phyloP scores from a whole-genome alignment of 2,113 vertebrate genomes.

The Riparia riparia region DNA sequence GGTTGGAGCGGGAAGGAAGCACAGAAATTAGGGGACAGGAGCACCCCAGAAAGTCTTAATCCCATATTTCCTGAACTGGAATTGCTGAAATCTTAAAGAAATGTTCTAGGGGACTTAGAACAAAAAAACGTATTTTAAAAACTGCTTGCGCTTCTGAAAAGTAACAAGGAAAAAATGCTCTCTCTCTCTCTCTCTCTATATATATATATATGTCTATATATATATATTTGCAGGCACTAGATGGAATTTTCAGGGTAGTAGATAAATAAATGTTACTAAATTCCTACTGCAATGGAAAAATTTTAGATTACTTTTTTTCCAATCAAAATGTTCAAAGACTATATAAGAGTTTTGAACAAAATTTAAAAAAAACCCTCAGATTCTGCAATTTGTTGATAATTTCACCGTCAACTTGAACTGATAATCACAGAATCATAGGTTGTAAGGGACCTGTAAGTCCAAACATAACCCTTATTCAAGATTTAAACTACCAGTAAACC shows the following conservation, averaged over 20 bases:
- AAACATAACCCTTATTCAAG: neutral
- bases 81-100: slow-evolving; percentile 1
- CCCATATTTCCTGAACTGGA: neutral
- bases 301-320: neutral
- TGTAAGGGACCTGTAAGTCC: neutral
- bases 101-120: neutral
- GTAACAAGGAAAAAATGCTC: neutral
- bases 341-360: neutral
- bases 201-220: neutral
- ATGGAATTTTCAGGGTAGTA: neutral
- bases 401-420: neutral
- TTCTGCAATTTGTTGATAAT: neutral
- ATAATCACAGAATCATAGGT: neutral
- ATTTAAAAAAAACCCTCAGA: neutral
- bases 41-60: slow-evolving; percentile 21
- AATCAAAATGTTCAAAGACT: neutral
- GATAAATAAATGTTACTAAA: neutral
- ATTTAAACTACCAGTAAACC: neutral
- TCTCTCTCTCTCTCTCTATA: neutral
- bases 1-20: neutral
- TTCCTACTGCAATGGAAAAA: neutral
- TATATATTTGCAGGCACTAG: neutral
- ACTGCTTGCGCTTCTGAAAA: neutral
- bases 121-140: neutral
- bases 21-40: slow-evolving; percentile 9